These are phyloP conservation scores for Acyrthosiphon pisum DNA, from an alignment of 1,140 invertebrate species.

Conservation along the genomic window DNA sequence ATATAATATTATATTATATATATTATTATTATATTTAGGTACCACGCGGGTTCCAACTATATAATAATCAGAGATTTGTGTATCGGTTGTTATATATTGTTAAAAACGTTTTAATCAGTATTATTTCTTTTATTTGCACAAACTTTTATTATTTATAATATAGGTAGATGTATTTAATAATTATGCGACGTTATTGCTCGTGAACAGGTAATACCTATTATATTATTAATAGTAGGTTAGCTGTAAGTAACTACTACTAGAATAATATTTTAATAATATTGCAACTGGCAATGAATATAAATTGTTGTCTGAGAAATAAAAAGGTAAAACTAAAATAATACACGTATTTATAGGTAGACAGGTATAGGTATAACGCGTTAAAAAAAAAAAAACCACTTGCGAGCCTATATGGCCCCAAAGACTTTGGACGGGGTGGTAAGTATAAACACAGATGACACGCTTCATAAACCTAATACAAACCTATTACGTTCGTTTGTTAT, in stretches of 20 bases:
- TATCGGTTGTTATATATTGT: background rate
- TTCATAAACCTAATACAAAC: constrained; percentile 25
- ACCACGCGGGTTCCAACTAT: background rate
- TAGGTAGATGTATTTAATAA: background rate
- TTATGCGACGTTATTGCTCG: background rate
- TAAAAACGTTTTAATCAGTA: no score
- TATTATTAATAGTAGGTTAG: no score
- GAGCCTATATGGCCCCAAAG: background rate
- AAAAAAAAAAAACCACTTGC: background rate
- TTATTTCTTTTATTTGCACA: background rate
- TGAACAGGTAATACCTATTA: no score
- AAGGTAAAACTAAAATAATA: background rate
- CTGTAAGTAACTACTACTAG: background rate
- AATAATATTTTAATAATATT: background rate
- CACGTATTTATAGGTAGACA: background rate
- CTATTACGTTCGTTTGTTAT: constrained; percentile 13
- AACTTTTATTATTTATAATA: no score
- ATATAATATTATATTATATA: background rate
- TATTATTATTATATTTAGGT: background rate
- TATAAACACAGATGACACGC: constrained; percentile 6
- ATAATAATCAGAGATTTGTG: background rate
- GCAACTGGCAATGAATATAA: background rate
- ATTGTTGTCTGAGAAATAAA: background rate
- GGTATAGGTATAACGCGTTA: background rate
- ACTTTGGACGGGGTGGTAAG: background rate